Evolutionary conservation across 2,797 vertebrate species (phyloP).

Genomic region (Mormyrus hasselquistii): DNA sequence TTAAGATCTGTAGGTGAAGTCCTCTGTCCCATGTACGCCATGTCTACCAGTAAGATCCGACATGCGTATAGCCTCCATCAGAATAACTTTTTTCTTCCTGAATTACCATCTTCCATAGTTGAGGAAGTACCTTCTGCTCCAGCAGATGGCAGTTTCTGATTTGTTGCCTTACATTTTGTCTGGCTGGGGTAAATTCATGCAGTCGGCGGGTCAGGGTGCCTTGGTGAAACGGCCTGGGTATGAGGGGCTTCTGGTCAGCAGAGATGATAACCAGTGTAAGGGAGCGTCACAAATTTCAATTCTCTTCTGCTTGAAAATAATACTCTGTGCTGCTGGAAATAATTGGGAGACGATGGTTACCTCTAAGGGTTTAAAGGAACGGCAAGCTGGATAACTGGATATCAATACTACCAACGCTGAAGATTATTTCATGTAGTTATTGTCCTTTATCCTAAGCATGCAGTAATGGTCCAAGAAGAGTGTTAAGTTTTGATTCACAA

Average conservation of each 20-base stretch:
- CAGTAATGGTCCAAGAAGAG: not conserved
- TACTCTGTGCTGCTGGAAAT: not conserved
- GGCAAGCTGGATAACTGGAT: not conserved
- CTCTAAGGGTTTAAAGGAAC: not conserved
- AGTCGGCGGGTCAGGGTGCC: not conserved
- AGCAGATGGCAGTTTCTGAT: constrained; percentile 25
- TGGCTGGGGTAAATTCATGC: constrained; percentile 8
- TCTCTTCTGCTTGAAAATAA: not conserved
- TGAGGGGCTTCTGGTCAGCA: not conserved
- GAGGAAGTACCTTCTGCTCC: constrained; percentile 11
- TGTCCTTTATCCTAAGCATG: not conserved
- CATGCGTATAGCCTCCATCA: not conserved
- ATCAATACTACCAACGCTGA: not conserved
- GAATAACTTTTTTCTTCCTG: not conserved
- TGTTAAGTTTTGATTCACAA: not conserved
- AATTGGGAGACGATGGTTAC: not conserved
- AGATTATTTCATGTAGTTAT: not conserved
- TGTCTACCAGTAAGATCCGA: not conserved
- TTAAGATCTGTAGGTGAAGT: not conserved
- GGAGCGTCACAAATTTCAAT: not conserved
- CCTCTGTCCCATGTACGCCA: not conserved
- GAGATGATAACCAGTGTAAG: not conserved
- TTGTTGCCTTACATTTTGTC: constrained; percentile 8
- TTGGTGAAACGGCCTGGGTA: not conserved
- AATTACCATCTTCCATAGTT: not conserved